Conservation (phyloP, 2,113 vertebrate species). For the Axis porcinus region DNA sequence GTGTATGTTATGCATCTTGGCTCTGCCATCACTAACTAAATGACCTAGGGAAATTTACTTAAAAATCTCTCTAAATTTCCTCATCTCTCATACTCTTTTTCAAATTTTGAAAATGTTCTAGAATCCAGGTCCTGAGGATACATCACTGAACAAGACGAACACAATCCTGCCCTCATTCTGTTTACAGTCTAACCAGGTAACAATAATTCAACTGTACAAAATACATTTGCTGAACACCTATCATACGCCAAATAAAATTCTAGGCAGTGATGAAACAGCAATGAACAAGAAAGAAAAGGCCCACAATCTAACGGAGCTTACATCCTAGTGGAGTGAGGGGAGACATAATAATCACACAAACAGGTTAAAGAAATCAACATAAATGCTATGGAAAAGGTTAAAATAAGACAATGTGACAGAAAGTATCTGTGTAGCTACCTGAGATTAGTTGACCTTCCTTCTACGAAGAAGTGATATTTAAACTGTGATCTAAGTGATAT, state of each 20-base stretch:
- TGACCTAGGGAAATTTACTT: not conserved
- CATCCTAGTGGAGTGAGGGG: not conserved
- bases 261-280: not conserved
- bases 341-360: not conserved
- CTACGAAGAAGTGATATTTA: not conserved
- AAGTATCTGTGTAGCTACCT: not conserved
- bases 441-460: not conserved
- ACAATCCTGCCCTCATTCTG: not conserved
- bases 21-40: not conserved
- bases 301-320: not conserved
- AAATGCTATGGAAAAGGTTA: not conserved
- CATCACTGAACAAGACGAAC: not conserved
- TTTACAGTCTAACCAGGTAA: not conserved
- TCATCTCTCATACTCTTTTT: not conserved
- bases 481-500: not conserved
- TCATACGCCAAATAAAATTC: not conserved
- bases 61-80: not conserved
- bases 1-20: not conserved
- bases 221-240: not conserved
- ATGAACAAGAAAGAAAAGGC: not conserved
- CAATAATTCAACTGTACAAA: not conserved
- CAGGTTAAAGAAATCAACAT: not conserved
- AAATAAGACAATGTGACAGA: not conserved
- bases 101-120: not conserved
- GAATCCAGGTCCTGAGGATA: not conserved